Percentiles rank a stretch among this genome's conserved stretches.
Evolutionary conservation across 2,113 vertebrate species (phyloP).

Genomic region (Paramormyrops kingsleyae): DNA sequence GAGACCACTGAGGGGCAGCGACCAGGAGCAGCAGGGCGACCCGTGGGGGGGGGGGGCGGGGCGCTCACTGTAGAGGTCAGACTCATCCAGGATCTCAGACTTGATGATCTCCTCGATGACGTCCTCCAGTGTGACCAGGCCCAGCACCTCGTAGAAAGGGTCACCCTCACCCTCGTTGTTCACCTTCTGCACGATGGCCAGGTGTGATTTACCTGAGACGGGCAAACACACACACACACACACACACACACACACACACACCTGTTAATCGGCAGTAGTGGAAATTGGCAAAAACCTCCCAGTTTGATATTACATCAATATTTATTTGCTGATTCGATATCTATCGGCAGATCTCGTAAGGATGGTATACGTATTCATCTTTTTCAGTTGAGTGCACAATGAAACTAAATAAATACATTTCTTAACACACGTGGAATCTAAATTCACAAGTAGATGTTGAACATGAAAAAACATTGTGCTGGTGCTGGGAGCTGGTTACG

Average conservation of each 20-base stretch:
- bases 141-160: conserved; percentile 94
- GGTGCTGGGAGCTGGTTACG: background rate
- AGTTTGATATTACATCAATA: background rate
- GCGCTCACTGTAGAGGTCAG: conserved; percentile 83
- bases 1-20: background rate
- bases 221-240: background rate
- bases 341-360: background rate
- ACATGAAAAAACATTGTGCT: background rate
- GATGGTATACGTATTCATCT: background rate
- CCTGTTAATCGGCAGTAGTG: background rate
- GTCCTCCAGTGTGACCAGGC: conserved; percentile 88
- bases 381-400: background rate
- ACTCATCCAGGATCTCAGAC: conserved; percentile 89
- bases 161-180: conserved; percentile 94
- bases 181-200: conserved; percentile 98
- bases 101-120: conserved; percentile 97
- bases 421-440: background rate
- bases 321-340: background rate
- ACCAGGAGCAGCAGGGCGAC: background rate
- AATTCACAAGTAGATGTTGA: background rate
- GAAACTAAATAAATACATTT: background rate
- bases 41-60: background rate
- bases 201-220: conserved; percentile 82
- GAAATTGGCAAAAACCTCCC: background rate
- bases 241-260: background rate